A percentile compares a stretch with the other conserved stretches of the same genome.
Evolutionary conservation across 2,797 vertebrate genomes (phyloP).

Genomic region (Champsocephalus esox): DNA sequence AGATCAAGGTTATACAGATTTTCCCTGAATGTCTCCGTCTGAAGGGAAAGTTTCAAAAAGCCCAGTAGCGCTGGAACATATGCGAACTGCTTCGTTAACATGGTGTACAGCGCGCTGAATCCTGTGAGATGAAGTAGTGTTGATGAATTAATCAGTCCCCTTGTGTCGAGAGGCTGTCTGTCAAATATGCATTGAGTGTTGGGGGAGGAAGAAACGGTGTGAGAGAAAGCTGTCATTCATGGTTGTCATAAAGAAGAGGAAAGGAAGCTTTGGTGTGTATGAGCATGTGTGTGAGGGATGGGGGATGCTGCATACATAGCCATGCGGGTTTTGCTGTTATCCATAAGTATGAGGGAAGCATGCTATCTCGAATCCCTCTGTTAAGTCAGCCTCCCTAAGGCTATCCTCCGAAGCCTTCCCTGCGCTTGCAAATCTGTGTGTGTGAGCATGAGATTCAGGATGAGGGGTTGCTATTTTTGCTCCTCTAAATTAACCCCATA

Average conservation of each 20-base stretch:
- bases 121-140: conserved; percentile 61
- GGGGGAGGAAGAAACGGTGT: conserved; percentile 34
- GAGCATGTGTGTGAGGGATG: conserved; percentile 39
- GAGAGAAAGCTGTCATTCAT: conserved; percentile 66
- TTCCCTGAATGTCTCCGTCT: conserved; percentile 35
- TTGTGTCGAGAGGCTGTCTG: conserved; percentile 57
- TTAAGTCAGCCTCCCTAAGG: conserved; percentile 72
- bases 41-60: conserved; percentile 46
- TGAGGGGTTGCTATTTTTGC: conserved; percentile 66
- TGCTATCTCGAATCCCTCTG: conserved; percentile 70
- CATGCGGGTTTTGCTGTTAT: conserved; percentile 66
- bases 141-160: conserved; percentile 76
- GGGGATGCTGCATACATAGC: conserved; percentile 63
- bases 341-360: conserved; percentile 78
- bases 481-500: conserved; percentile 79
- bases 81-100: conserved; percentile 53
- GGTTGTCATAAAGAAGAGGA: conserved; percentile 54
- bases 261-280: conserved; percentile 51
- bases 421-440: conserved; percentile 59
- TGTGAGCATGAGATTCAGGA: conserved; percentile 67
- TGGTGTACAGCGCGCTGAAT: conserved; percentile 30
- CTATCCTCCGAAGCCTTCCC: conserved; percentile 67
- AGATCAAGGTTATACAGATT: conserved; percentile 48
- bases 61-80: conserved; percentile 29
- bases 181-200: conserved; percentile 72